phyloP scores from a whole-genome alignment of 2,797 vertebrate genomes.

The Hydrophis major region DNA sequence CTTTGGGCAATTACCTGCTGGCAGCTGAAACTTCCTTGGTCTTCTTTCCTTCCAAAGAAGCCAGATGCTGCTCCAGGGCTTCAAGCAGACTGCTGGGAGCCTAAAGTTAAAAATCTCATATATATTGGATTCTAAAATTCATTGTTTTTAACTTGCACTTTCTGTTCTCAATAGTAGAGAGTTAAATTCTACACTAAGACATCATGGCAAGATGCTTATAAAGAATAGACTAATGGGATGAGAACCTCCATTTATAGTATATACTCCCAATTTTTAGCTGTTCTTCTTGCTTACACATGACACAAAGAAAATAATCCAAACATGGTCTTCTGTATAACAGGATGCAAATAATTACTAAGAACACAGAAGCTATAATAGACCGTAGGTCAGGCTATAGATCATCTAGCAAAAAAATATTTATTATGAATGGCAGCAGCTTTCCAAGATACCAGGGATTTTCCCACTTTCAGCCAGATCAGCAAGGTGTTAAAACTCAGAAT shows the following conservation, averaged over 20 bases:
- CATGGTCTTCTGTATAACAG: background rate
- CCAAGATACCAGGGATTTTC: background rate
- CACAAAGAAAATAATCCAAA: background rate
- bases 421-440: background rate
- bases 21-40: conserved; percentile 87
- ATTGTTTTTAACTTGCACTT: background rate
- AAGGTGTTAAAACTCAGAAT: background rate
- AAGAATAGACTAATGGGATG: background rate
- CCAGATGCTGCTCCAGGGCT: conserved; percentile 92
- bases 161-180: background rate
- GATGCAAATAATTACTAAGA: background rate
- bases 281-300: background rate
- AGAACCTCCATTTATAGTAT: background rate
- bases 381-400: background rate
- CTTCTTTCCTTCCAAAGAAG: conserved; percentile 92
- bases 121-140: conserved; percentile 12
- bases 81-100: conserved; percentile 92
- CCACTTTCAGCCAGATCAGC: background rate
- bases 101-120: conserved; percentile 68
- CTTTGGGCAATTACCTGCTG: conserved; percentile 76
- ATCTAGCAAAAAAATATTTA: background rate
- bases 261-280: background rate
- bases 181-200: background rate
- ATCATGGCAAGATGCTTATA: background rate
- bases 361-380: background rate